Percentiles rank a stretch among this genome's conserved stretches.
Evolutionary conservation across 2,888 invertebrate species (phyloP).

Genomic region (Lasioglossum vierecki): DNA sequence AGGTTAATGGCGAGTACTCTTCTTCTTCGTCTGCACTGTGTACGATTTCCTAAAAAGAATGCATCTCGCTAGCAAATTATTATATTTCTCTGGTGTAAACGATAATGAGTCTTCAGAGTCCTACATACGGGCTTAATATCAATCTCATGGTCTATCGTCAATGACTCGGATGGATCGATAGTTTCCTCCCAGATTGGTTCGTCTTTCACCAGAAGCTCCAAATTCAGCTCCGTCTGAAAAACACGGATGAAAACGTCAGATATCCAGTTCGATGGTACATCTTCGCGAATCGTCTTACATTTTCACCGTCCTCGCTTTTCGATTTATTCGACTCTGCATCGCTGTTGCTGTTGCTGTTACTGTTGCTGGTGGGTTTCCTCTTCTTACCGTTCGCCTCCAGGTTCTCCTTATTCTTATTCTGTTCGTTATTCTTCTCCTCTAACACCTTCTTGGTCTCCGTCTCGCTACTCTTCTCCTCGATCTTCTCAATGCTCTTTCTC

Average conservation of each 20-base stretch:
- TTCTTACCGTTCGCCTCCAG: slow-evolving; percentile 77
- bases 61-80: neutral
- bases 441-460: slow-evolving; percentile 70
- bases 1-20: slow-evolving; percentile 90
- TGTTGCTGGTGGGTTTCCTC: slow-evolving; percentile 70
- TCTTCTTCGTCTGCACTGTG: slow-evolving; percentile 85
- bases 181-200: slow-evolving; percentile 90
- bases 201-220: slow-evolving; percentile 85
- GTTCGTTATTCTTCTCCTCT: slow-evolving; percentile 78
- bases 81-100: neutral
- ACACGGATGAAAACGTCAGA: slow-evolving; percentile 11
- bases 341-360: slow-evolving; percentile 68
- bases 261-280: neutral
- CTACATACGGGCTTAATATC: slow-evolving; percentile 88
- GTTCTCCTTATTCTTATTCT: slow-evolving; percentile 80
- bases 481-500: slow-evolving; percentile 71
- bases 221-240: slow-evolving; percentile 79
- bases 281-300: slow-evolving; percentile 66
- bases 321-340: slow-evolving; percentile 81
- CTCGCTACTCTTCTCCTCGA: slow-evolving; percentile 66
- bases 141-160: slow-evolving; percentile 89
- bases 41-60: slow-evolving; percentile 79
- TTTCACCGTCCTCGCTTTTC: slow-evolving; percentile 80
- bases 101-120: neutral
- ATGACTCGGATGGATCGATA: slow-evolving; percentile 88